Conservation (phyloP, 2,888 invertebrate species). For the Pachymerium ferrugineum region DNA sequence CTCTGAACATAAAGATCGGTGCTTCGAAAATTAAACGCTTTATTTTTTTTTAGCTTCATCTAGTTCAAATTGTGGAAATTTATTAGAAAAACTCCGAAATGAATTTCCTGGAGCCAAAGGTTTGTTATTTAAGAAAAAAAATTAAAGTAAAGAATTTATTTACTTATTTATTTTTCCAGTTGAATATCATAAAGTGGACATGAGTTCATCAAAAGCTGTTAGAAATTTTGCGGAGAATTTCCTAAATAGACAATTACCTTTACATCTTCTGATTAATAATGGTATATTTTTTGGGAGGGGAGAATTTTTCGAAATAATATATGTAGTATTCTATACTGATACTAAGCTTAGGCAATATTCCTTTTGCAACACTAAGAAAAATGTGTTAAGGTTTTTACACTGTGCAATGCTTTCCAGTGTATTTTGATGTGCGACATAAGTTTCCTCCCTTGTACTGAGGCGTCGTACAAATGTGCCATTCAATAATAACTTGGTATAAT, state of each 20-base stretch:
- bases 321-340: too few species aligned
- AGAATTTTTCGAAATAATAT: too few species aligned
- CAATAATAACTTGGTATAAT: too few species aligned
- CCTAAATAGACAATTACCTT: constrained; percentile 57
- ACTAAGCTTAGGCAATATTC: too few species aligned
- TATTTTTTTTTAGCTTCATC: constrained; percentile 25
- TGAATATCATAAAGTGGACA: constrained; percentile 65
- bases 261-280: constrained; percentile 74
- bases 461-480: too few species aligned
- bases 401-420: too few species aligned
- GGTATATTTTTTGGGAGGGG: constrained; percentile 55
- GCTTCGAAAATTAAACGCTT: not conserved
- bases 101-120: constrained; percentile 38
- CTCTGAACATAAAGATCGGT: not conserved
- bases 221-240: constrained; percentile 65
- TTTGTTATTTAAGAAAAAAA: not conserved
- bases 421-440: too few species aligned
- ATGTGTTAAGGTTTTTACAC: not conserved
- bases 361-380: not conserved
- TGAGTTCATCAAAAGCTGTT: constrained; percentile 69
- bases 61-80: not conserved
- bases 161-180: constrained; percentile 43
- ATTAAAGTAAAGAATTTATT: not conserved
- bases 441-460: too few species aligned
- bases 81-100: constrained; percentile 33